A percentile compares a stretch with the other conserved stretches of the same genome.
phyloP scores from a whole-genome alignment of 2,888 invertebrate species.

The Eupithecia insigniata region DNA sequence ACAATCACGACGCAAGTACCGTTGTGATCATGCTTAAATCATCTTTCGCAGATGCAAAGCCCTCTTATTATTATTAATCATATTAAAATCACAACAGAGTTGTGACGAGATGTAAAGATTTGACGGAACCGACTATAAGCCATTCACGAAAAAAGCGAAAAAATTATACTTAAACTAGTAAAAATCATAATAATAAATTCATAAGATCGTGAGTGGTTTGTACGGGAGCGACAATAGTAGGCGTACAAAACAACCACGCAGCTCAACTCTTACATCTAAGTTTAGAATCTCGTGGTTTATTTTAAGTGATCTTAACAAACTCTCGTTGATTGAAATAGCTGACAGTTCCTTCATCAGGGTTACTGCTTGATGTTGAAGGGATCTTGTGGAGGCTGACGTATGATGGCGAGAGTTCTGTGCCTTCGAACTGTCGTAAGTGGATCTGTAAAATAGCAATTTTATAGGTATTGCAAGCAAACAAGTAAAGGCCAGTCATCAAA shows the following conservation, averaged over 20 bases:
- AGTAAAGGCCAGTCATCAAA: too few species aligned
- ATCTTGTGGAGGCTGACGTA: conserved; percentile 79
- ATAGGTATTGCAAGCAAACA: too few species aligned
- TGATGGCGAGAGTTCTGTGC: conserved; percentile 84
- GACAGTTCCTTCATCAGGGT: conserved; percentile 71
- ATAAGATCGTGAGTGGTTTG: not conserved
- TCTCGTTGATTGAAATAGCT: conserved; percentile 77
- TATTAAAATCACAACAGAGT: not conserved
- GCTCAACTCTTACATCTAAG: not conserved
- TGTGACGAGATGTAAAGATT: not conserved
- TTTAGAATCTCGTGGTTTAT: not conserved
- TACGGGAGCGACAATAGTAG: not conserved
- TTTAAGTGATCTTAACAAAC: conserved; percentile 69
- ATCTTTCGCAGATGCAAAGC: not conserved
- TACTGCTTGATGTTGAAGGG: conserved; percentile 54
- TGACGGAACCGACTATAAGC: not conserved
- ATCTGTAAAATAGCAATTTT: conserved; percentile 81
- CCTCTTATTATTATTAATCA: not conserved
- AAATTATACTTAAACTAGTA: not conserved
- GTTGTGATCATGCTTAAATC: not conserved
- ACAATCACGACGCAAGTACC: not conserved
- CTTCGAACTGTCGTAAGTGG: conserved; percentile 89
- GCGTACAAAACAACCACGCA: not conserved
- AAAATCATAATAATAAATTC: not conserved
- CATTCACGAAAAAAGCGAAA: not conserved